phyloP scores from a whole-genome alignment of 2,888 invertebrate species.

The Theodoxus fluviatilis region DNA sequence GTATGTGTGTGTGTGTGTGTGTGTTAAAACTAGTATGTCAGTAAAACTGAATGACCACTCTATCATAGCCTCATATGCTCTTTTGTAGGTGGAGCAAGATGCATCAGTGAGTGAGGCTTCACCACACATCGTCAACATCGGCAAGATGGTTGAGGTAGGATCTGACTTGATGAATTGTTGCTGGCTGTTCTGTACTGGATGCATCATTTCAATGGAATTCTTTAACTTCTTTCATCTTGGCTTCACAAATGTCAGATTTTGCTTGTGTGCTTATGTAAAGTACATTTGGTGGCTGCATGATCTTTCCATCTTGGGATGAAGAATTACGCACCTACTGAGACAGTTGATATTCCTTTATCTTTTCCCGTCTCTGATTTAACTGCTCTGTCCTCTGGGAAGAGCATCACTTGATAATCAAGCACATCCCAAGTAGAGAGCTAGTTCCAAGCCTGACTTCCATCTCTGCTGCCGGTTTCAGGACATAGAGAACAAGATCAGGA shows the following conservation, averaged over 20 bases:
- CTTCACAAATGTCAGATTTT: not conserved
- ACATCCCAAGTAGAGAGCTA: too few species aligned
- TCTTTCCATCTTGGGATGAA: too few species aligned
- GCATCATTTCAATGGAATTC: not conserved
- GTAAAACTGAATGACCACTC: too few species aligned
- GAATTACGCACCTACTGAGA: too few species aligned
- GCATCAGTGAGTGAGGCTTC: conserved; percentile 88
- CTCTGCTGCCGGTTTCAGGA: conserved; percentile 70
- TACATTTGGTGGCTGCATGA: too few species aligned
- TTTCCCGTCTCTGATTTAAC: too few species aligned
- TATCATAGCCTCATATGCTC: too few species aligned
- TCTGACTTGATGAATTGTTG: not conserved
- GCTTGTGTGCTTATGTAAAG: not conserved
- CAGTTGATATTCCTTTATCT: not conserved
- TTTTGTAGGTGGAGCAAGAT: conserved; percentile 85
- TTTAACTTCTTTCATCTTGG: not conserved
- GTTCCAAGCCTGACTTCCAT: too few species aligned
- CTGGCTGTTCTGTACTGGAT: not conserved
- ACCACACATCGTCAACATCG: conserved; percentile 98
- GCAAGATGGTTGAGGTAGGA: conserved; percentile 88
- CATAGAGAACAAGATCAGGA: conserved; percentile 99
- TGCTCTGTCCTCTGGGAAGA: not conserved
- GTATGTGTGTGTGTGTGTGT: too few species aligned
- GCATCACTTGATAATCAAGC: too few species aligned
- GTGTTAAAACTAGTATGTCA: too few species aligned